Percentiles rank a stretch among this genome's conserved stretches.
These are phyloP conservation scores for Eupsittula cactorum DNA, from an alignment of 2,113 vertebrate species.

Conservation along the genomic window DNA sequence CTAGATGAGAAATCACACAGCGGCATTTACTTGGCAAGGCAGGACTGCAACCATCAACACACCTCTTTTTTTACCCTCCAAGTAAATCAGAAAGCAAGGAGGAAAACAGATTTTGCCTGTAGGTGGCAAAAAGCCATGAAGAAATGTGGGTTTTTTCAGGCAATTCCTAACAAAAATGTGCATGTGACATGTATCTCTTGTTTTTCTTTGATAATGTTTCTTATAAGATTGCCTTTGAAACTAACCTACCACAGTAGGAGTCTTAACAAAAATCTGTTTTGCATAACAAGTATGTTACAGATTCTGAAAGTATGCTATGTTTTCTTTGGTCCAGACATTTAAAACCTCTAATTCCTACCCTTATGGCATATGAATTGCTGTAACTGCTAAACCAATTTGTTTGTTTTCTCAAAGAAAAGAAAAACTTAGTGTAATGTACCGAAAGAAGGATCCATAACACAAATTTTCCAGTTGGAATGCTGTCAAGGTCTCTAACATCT, in stretches of 20 bases:
- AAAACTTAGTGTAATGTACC: not conserved
- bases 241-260: not conserved
- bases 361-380: not conserved
- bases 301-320: not conserved
- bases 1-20: not conserved
- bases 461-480: constrained; percentile 30
- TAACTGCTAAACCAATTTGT: constrained; percentile 37
- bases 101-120: not conserved
- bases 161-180: not conserved
- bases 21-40: not conserved
- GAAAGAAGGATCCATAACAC: not conserved
- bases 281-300: not conserved
- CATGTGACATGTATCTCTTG: not conserved
- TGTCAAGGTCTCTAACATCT: constrained; percentile 32
- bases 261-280: not conserved
- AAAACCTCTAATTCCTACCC: constrained; percentile 25
- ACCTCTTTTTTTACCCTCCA: not conserved
- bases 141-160: not conserved
- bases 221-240: not conserved
- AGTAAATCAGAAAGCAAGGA: not conserved
- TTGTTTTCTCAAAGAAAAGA: constrained; percentile 38
- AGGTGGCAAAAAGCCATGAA: not conserved
- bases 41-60: not conserved
- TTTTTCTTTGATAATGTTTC: not conserved
- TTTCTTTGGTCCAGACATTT: not conserved